These are phyloP conservation scores for Ophonus ardosiacus DNA, from an alignment of 2,888 invertebrate species.

Conservation along the genomic window DNA sequence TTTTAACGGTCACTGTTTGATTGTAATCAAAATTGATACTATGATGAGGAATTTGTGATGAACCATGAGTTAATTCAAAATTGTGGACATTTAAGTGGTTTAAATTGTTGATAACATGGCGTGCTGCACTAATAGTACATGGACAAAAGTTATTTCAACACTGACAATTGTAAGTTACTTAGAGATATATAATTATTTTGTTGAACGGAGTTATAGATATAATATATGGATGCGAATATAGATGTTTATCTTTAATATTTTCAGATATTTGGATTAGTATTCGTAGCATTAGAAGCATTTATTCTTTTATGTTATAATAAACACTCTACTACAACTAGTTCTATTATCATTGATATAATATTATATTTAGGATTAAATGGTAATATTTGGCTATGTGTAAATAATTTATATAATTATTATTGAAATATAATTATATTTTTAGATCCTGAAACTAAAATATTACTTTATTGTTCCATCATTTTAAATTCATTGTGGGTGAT, in stretches of 20 bases:
- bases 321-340: no score
- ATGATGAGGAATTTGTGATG: background rate
- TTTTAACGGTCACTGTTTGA: background rate
- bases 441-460: background rate
- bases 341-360: background rate
- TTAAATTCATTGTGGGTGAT: background rate
- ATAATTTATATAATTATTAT: background rate
- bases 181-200: background rate
- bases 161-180: conserved; percentile 22
- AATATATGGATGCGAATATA: no score
- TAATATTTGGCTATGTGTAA: background rate
- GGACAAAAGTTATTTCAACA: conserved; percentile 2
- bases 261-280: no score
- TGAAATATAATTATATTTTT: background rate
- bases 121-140: conserved; percentile 4
- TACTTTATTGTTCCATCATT: background rate
- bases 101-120: conserved; percentile 25
- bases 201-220: no score
- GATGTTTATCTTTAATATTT: no score
- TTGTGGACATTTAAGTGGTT: conserved; percentile 1
- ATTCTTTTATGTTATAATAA: no score
- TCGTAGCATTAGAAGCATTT: no score
- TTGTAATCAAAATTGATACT: background rate
- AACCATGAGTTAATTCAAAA: conserved; percentile 5
- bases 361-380: background rate